Evolutionary conservation across 2,113 vertebrate species (phyloP), one percentile per base, ranked within the genome.

Genomic region (Megaceryle maxima): DNA sequence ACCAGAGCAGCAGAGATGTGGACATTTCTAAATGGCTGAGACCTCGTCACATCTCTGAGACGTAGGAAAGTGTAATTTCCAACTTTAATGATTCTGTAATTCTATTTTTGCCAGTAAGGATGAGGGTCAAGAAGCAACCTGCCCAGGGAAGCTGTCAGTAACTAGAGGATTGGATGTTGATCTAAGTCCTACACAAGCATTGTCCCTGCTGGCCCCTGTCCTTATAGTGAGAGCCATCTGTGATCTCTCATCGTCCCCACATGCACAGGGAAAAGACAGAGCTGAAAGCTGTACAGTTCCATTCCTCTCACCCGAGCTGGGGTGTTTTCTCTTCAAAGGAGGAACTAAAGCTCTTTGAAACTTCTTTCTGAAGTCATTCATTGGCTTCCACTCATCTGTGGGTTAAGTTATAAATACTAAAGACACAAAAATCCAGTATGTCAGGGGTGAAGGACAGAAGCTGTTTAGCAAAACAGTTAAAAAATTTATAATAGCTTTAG

Each of bases 141-240:
- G 6, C 12, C 56, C 22, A 79, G 70, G 18, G 35, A 68, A 84
- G 37, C 17, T 59, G 22, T 59, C 10, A 12, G 24, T 67, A 37
- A 53, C 44, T 28, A 15, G 9, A 41, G 26, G 57, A 22, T 55
- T 44, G 9, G 8, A 15, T 4, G 2, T 2, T 2, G 1, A n/a
- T 57, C 60, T 24, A 28, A 41, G 13, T 28, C 24, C 29, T 20
- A 31, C 26, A 31, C 8, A 56, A 64, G 18, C 4, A 0, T 35
- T 68, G 53, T 69, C 22, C 63, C n/a, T 66, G 7, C 39, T 80
- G 48, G 29, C 7, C 24, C 31, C 20, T 76, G 33, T 72, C 57
- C 63, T 75, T 77, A n/a, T 33, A 39, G 39, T 0, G 2, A 28
- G 84, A 48, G 37, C 3, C 1, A 29, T 15, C 26, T 1, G 1